Evolutionary conservation across 2,888 invertebrate genomes (phyloP), one percentile per base, ranked within the genome.

Genomic region (Nebria salina): DNA sequence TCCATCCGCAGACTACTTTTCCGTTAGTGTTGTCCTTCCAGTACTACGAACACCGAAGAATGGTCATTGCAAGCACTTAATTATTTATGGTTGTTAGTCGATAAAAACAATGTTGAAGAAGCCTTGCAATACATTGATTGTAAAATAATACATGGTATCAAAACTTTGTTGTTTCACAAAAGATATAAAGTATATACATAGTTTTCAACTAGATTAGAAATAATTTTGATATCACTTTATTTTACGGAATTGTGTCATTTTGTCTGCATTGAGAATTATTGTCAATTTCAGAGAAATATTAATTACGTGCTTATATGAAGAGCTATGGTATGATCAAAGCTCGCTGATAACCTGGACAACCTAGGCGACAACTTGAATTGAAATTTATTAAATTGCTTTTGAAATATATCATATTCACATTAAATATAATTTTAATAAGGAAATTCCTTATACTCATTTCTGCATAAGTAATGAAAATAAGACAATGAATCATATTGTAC

Each of bases 231-330:
- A 43, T 8, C 43, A 8, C 6, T 43, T 43, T 43, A 6, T 43
- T 9, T 9, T 6, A 43, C 9, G 0, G 43, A 9, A 9, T 9
- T 54, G 54, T 54, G 6, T 54, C 11, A 7, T 5, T 54, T 54
- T 54, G 2, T 79, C 34, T 66, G 75, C 75, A 79, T 79, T 79
- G 74, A 79, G 75, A 79, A 79, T 79, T 66, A 43, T 74, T 79
- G 79, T 75, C 74, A 43, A 68, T 25, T 26, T 13, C 66, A 43
- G 25, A 73, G 72, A 79, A 65, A 74, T 64, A 79, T 79, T 79
- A 79, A 74, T 79, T 79, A 79, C 75, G 73, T 66, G 41, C 20
- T 78, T 43, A 42, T 73, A 74, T 74, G 73, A 79, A 74, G 66
- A 79, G 79, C 73, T 74, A 79, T 26, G 43, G 65, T 26, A n/a